Percentiles rank a stretch among this genome's conserved stretches.
Conservation (phyloP, 2,797 vertebrate genomes). For the Hydrophis major region DNA sequence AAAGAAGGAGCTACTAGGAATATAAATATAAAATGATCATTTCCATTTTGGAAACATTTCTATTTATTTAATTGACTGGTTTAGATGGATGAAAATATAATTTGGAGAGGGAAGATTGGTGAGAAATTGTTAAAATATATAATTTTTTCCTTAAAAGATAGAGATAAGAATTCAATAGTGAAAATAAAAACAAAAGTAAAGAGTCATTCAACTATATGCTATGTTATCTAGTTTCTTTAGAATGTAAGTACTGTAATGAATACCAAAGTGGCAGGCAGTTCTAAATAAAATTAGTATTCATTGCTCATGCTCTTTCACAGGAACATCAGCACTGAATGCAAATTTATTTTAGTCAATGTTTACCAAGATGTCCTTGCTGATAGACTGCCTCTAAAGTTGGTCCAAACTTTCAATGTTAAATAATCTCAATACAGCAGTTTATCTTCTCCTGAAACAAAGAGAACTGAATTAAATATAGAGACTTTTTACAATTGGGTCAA, state of each 20-base stretch:
- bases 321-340: background rate
- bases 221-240: conserved; percentile 12
- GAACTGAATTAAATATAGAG: conserved; percentile 33
- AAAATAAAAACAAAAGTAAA: background rate
- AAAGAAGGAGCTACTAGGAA: background rate
- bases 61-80: background rate
- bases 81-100: background rate
- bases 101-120: background rate
- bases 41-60: background rate
- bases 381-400: conserved; percentile 8
- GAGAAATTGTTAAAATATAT: background rate
- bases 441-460: background rate
- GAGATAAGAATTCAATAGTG: background rate
- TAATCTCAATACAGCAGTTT: background rate
- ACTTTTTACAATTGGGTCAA: conserved; percentile 19
- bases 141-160: background rate
- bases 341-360: conserved; percentile 9
- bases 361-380: conserved; percentile 9
- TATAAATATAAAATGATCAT: background rate
- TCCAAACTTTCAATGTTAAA: conserved; percentile 1
- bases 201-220: background rate
- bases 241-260: background rate
- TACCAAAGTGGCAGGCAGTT: background rate
- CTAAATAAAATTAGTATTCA: conserved; percentile 17
- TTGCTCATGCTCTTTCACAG: background rate